Percentiles rank a stretch among this genome's conserved stretches.
Evolutionary conservation across 2,797 vertebrate genomes (phyloP).

Genomic region (Moxostoma hubbsi): DNA sequence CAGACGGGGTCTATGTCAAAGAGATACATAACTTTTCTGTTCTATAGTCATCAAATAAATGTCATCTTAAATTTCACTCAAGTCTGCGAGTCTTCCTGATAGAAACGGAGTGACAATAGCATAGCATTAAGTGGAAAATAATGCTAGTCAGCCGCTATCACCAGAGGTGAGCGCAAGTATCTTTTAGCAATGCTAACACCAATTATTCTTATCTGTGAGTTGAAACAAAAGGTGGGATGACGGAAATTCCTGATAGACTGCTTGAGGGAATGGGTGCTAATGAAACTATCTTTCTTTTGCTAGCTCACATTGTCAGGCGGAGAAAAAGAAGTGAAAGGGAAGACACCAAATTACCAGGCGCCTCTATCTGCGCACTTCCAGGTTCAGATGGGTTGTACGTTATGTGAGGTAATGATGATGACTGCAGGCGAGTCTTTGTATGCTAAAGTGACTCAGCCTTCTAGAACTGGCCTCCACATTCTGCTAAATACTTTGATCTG

Average conservation of each 20-base stretch:
- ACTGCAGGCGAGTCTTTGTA: constrained; percentile 48
- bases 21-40: no score
- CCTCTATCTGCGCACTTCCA: constrained; percentile 48
- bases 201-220: constrained; percentile 42
- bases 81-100: no score
- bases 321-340: constrained; percentile 38
- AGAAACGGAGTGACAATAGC: background rate
- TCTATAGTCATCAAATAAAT: no score
- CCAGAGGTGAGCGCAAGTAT: background rate
- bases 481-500: constrained; percentile 17
- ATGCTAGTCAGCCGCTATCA: background rate
- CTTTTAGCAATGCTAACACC: constrained; percentile 20
- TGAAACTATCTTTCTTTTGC: constrained; percentile 52
- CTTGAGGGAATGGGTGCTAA: constrained; percentile 48
- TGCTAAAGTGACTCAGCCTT: constrained; percentile 44
- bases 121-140: background rate
- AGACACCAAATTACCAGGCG: constrained; percentile 37
- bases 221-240: constrained; percentile 29
- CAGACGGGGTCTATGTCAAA: no score
- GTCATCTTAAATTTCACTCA: no score
- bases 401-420: constrained; percentile 42
- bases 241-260: constrained; percentile 43
- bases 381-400: constrained; percentile 45
- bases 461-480: background rate
- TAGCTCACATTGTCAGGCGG: constrained; percentile 36